A percentile compares a stretch with the other conserved stretches of the same genome.
Evolutionary conservation across 1,140 invertebrate genomes (phyloP).

Genomic region (Hyphantria cunea): DNA sequence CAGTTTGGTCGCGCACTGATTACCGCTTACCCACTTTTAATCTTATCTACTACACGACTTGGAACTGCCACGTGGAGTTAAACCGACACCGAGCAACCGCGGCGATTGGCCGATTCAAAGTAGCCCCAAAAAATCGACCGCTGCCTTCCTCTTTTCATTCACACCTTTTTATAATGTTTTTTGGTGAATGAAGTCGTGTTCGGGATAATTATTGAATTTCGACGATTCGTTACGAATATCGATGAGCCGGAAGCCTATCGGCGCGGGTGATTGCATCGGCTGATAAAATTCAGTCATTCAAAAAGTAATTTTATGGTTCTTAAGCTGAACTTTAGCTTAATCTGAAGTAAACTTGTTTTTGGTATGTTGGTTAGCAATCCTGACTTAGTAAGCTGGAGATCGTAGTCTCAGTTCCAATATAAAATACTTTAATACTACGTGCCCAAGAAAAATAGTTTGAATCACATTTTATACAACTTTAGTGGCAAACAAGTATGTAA

Average conservation of each 20-base stretch:
- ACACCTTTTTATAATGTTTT: slow-evolving; percentile 76
- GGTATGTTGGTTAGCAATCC: neutral
- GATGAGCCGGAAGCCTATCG: slow-evolving; percentile 75
- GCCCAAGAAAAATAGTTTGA: too few relatives aligned
- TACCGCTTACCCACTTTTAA: slow-evolving; percentile 65
- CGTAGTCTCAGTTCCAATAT: too few relatives aligned
- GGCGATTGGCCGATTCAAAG: slow-evolving; percentile 21
- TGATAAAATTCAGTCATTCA: slow-evolving; percentile 69
- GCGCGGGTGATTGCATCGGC: slow-evolving; percentile 67
- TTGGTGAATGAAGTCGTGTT: slow-evolving; percentile 81
- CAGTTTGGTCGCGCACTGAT: slow-evolving; percentile 77
- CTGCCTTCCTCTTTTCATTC: slow-evolving; percentile 72
- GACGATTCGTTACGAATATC: slow-evolving; percentile 80
- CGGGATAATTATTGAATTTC: slow-evolving; percentile 81
- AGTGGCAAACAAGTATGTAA: too few relatives aligned
- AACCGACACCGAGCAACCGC: slow-evolving; percentile 15
- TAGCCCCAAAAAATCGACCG: slow-evolving; percentile 56
- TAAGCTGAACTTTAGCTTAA: slow-evolving; percentile 56
- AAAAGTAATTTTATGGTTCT: slow-evolving; percentile 80
- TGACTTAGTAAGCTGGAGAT: too few relatives aligned
- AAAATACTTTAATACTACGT: too few relatives aligned
- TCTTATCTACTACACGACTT: slow-evolving; percentile 71
- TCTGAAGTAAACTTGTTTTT: slow-evolving; percentile 20
- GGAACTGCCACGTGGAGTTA: slow-evolving; percentile 45
- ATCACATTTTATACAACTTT: too few relatives aligned